phyloP scores from a whole-genome alignment of 2,888 invertebrate species.

The Oligia strigilis region DNA sequence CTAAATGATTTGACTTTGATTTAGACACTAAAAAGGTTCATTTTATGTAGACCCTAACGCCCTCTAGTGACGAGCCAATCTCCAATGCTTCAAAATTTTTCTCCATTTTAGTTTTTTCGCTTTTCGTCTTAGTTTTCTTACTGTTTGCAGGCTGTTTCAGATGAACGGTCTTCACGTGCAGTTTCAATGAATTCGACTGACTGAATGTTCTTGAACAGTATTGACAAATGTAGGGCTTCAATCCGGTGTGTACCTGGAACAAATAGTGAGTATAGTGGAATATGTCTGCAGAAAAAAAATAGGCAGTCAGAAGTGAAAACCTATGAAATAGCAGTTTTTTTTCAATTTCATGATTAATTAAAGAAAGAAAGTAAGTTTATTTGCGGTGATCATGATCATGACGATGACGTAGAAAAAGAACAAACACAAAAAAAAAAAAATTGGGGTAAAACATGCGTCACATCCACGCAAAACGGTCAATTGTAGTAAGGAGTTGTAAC shows the following conservation, averaged over 20 bases:
- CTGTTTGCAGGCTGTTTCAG: conserved; percentile 75
- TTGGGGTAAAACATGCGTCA: no score
- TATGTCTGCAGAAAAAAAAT: no score
- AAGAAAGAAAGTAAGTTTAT: no score
- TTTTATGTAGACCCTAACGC: conserved; percentile 13
- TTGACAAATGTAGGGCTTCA: conserved; percentile 82
- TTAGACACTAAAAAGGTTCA: neutral
- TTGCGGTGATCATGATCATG: no score
- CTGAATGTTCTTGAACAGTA: conserved; percentile 82
- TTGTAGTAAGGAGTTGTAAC: no score
- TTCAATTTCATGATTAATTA: no score
- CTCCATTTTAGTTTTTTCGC: conserved; percentile 40
- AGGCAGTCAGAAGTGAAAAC: no score
- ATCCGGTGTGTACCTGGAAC: conserved; percentile 83
- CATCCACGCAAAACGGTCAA: no score
- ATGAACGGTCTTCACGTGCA: conserved; percentile 80
- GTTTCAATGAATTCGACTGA: conserved; percentile 83
- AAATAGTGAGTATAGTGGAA: neutral
- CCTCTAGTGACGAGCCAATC: conserved; percentile 19
- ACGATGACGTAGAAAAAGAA: no score
- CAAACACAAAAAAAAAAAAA: no score
- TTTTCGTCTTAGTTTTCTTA: conserved; percentile 47
- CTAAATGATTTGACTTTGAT: no score
- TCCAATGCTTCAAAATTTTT: conserved; percentile 39
- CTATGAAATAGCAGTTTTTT: no score